Percentiles rank a stretch among this genome's conserved stretches.
Conservation (phyloP, 2,113 vertebrate genomes). For the Corythornis cristatus region DNA sequence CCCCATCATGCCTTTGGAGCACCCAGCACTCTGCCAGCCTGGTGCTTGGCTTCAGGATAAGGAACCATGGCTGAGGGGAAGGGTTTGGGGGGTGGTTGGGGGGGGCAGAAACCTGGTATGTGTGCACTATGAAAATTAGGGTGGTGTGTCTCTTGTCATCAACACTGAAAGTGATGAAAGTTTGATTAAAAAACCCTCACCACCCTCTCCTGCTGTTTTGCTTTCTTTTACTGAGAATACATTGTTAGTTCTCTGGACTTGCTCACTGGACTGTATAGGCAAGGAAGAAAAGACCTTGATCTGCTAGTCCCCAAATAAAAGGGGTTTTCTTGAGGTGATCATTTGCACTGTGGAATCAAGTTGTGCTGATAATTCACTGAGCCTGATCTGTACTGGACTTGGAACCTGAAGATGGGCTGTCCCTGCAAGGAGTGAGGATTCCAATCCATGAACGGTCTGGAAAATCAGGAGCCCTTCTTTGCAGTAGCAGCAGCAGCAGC, state of each 20-base stretch:
- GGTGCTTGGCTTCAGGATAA: not conserved
- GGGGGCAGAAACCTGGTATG: not conserved
- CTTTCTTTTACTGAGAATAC: conserved; percentile 45
- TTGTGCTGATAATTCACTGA: not conserved
- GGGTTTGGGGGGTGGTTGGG: not conserved
- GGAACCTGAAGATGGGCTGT: conserved; percentile 61
- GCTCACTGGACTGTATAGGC: conserved; percentile 1
- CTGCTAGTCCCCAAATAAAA: conserved; percentile 26
- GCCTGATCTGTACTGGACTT: not conserved
- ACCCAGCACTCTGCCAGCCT: not conserved
- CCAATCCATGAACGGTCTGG: not conserved
- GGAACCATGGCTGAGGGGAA: not conserved
- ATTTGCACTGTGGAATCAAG: not conserved
- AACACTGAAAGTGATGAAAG: conserved; percentile 29
- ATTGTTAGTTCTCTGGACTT: conserved; percentile 4
- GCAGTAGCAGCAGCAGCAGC: not conserved
- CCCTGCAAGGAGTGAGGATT: conserved; percentile 11
- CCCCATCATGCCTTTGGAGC: not conserved
- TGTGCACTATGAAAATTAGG: not conserved
- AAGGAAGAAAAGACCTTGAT: conserved; percentile 6
- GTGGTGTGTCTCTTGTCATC: conserved; percentile 25
- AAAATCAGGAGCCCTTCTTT: not conserved
- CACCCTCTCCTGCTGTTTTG: conserved; percentile 57
- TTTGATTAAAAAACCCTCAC: conserved; percentile 58
- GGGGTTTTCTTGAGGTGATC: not conserved